phyloP scores from a whole-genome alignment of 2,113 vertebrate genomes.

The Lipotes vexillifer region DNA sequence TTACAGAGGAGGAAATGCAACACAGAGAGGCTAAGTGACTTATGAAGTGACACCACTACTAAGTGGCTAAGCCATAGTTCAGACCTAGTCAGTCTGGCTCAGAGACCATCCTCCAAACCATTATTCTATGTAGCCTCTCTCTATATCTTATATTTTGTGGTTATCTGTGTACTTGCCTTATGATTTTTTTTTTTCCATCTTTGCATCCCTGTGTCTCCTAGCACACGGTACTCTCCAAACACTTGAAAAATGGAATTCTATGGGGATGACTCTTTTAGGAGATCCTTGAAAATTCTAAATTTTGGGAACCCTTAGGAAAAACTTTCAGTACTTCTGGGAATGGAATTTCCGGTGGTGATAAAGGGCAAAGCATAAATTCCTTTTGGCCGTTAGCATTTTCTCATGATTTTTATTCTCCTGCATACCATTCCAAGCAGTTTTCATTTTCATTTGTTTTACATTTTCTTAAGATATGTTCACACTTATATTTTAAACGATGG shows the following conservation, averaged over 20 bases:
- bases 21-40: neutral
- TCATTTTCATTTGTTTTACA: slow-evolving; percentile 29
- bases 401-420: neutral
- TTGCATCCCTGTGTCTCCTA: neutral
- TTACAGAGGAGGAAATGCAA: neutral
- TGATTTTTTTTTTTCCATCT: neutral
- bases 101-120: neutral
- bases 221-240: neutral
- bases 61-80: neutral
- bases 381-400: neutral
- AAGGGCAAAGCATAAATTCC: neutral
- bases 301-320: neutral
- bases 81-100: neutral
- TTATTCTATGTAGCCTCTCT: neutral
- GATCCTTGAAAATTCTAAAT: neutral
- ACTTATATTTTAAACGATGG: slow-evolving; percentile 18
- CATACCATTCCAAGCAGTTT: neutral
- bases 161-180: neutral
- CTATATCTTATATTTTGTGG: neutral
- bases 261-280: neutral
- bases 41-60: neutral
- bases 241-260: neutral
- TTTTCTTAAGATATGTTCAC: slow-evolving; percentile 28
- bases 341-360: neutral
- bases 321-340: neutral